Conservation (phyloP, 1,140 invertebrate species). For the Neodiprion virginianus region DNA sequence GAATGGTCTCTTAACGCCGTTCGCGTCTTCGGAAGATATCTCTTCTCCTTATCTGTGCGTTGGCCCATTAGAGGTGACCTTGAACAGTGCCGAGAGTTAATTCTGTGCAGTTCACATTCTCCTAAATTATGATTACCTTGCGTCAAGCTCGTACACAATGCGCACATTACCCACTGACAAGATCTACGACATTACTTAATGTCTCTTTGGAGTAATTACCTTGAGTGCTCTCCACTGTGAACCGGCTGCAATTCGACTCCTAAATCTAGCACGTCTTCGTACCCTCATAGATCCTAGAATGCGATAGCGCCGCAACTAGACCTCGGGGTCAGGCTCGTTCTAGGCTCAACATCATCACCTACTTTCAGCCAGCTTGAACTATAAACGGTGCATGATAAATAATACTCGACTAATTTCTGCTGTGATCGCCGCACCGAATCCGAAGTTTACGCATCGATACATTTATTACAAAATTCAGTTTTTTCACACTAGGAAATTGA, state of each 20-base stretch:
- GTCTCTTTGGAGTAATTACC: neutral
- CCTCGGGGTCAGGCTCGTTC: neutral
- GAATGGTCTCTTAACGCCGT: no score
- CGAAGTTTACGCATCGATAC: no score
- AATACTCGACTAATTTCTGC: neutral
- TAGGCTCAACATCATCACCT: neutral
- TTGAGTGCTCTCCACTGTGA: neutral
- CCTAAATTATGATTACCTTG: constrained; percentile 1
- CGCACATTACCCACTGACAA: neutral
- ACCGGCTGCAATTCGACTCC: neutral
- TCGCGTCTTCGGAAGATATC: neutral
- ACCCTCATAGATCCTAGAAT: neutral
- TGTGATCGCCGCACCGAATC: neutral
- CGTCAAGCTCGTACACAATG: neutral
- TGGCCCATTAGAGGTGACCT: neutral
- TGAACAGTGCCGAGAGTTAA: neutral
- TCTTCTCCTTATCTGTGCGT: neutral
- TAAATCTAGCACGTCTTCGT: neutral
- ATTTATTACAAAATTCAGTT: no score
- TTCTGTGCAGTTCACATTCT: neutral
- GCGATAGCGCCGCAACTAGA: neutral
- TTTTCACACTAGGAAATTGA: no score
- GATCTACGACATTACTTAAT: constrained; percentile 3
- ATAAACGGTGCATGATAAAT: neutral
- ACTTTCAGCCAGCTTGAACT: neutral